phyloP scores from a whole-genome alignment of 2,797 vertebrate genomes.

The Sphenodon punctatus region DNA sequence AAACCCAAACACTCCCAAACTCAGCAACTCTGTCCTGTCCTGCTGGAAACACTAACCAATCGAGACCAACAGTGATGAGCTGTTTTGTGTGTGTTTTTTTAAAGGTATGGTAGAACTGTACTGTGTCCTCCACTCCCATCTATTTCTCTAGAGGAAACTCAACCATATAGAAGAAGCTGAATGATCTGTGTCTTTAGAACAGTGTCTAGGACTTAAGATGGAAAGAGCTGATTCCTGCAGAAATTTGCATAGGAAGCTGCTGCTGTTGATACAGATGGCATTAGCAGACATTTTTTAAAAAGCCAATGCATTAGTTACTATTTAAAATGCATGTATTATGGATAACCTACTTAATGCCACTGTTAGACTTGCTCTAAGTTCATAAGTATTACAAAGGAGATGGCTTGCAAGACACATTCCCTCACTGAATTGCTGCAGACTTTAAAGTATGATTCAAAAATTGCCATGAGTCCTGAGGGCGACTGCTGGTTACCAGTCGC shows the following conservation, averaged over 20 bases:
- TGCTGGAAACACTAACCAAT: neutral
- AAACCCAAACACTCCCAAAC: neutral
- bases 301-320: conserved; percentile 30
- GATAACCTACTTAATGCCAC: conserved; percentile 49
- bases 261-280: conserved; percentile 12
- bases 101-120: neutral
- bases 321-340: conserved; percentile 55
- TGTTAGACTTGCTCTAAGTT: conserved; percentile 28
- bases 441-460: conserved; percentile 57
- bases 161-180: conserved; percentile 56
- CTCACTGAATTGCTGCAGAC: conserved; percentile 64
- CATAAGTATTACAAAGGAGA: conserved; percentile 44
- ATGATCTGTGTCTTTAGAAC: conserved; percentile 73
- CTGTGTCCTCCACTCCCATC: neutral
- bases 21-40: neutral
- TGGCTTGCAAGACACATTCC: conserved; percentile 49
- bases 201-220: conserved; percentile 22
- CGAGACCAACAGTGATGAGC: conserved; percentile 71
- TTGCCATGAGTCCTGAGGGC: conserved; percentile 33
- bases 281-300: conserved; percentile 17
- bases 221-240: conserved; percentile 23
- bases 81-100: too few species aligned
- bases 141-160: neutral
- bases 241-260: conserved; percentile 32
- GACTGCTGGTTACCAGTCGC: conserved; percentile 77